Evolutionary conservation across 2,797 vertebrate genomes (phyloP).

Genomic region (Neomorphus geoffroyi): DNA sequence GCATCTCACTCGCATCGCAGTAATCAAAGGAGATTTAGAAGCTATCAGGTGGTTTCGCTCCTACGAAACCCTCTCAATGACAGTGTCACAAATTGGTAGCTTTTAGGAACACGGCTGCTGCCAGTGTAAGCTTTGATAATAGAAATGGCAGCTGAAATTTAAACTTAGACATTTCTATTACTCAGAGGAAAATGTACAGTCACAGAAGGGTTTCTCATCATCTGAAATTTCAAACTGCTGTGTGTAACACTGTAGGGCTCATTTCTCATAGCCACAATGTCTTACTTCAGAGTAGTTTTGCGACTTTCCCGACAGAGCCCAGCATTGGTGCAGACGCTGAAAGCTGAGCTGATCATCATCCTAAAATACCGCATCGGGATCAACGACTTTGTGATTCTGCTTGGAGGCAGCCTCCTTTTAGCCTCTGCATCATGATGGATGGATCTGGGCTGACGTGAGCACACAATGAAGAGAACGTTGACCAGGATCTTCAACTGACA

Average conservation of each 20-base stretch:
- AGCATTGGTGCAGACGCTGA: background rate
- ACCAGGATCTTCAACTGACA: background rate
- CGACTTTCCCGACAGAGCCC: background rate
- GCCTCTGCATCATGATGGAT: background rate
- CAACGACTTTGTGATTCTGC: background rate
- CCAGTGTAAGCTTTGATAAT: constrained; percentile 4
- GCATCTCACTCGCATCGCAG: background rate
- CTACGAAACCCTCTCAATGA: background rate
- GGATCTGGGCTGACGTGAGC: background rate
- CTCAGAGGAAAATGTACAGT: constrained; percentile 6
- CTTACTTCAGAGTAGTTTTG: background rate
- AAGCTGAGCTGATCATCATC: background rate
- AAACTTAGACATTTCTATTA: constrained; percentile 41
- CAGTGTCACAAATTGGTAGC: constrained; percentile 14
- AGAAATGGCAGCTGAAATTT: constrained; percentile 57
- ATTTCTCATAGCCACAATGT: background rate
- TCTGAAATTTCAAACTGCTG: constrained; percentile 22
- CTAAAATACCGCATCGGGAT: background rate
- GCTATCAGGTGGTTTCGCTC: background rate
- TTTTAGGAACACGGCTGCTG: background rate
- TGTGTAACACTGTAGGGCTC: background rate
- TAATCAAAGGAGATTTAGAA: constrained; percentile 29
- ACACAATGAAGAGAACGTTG: background rate
- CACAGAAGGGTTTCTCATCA: constrained; percentile 32
- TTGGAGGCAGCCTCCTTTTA: background rate